A percentile compares a stretch with the other conserved stretches of the same genome.
Conservation (phyloP, 2,113 vertebrate genomes). For the Pimephales promelas region DNA sequence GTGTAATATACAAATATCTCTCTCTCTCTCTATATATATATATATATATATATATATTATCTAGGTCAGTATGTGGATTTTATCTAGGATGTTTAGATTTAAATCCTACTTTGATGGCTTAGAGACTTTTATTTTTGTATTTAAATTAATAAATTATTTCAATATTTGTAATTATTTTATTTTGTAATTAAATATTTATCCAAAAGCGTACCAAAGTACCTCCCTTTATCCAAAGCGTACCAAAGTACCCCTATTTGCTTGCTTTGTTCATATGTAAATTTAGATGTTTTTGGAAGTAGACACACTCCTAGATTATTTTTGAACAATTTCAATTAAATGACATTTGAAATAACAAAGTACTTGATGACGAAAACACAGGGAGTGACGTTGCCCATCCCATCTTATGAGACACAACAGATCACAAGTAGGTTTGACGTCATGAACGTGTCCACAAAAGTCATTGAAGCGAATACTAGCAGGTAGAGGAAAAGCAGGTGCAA, state of each 20-base stretch:
- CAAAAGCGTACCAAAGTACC: too few relatives aligned
- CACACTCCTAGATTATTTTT: neutral
- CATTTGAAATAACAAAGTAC: neutral
- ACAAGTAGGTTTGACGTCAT: conserved; percentile 13
- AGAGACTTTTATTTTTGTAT: neutral
- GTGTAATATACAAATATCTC: too few relatives aligned
- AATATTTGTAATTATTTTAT: too few relatives aligned
- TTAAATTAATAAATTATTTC: too few relatives aligned
- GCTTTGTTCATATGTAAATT: neutral
- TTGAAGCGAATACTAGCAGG: neutral
- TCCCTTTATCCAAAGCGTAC: neutral
- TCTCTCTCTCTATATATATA: too few relatives aligned
- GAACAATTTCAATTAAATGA: neutral
- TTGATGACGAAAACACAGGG: neutral
- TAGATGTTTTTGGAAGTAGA: neutral
- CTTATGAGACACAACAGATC: neutral
- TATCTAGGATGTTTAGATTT: neutral
- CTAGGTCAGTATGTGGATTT: too few relatives aligned
- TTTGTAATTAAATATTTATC: too few relatives aligned
- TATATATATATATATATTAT: too few relatives aligned
- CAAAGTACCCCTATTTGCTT: too few relatives aligned
- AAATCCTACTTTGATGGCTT: neutral
- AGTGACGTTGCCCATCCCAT: conserved; percentile 23
- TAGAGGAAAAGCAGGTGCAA: conserved; percentile 37
- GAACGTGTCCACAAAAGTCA: conserved; percentile 37